Conservation (phyloP, 1,140 invertebrate genomes). For the Phymastichus coffea region DNA sequence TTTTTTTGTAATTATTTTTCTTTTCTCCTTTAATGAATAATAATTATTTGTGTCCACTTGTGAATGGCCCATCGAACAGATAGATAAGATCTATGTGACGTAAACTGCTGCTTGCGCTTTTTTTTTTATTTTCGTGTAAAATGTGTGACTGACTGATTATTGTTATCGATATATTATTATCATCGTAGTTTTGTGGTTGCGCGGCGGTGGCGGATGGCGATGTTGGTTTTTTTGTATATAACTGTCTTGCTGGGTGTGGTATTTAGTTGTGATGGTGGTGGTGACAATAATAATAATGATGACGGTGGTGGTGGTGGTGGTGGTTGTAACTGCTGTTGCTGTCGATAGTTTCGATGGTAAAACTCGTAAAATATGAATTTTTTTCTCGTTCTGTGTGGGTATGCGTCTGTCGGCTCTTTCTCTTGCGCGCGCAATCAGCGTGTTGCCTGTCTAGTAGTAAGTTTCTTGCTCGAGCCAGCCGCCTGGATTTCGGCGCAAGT, state of each 20-base stretch:
- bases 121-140: constrained; percentile 34
- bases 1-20: constrained; percentile 3
- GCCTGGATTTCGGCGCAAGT: constrained; percentile 93
- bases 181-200: too few species aligned
- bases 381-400: constrained; percentile 48
- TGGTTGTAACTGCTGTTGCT: constrained; percentile 14
- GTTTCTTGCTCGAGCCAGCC: constrained; percentile 99
- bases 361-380: too few species aligned
- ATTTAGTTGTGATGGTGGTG: too few species aligned
- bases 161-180: constrained; percentile 8
- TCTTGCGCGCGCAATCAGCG: constrained; percentile 23
- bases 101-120: not conserved
- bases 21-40: too few species aligned
- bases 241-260: constrained; percentile 16
- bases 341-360: constrained; percentile 7
- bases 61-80: not conserved
- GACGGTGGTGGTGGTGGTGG: constrained; percentile 5
- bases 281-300: too few species aligned
- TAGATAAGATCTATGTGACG: too few species aligned
- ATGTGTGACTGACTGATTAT: constrained; percentile 32
- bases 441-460: constrained; percentile 80
- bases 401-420: constrained; percentile 42
- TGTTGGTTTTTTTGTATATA: constrained; percentile 13
- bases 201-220: not conserved
- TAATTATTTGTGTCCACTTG: not conserved